Evolutionary conservation across 2,888 invertebrate species (phyloP), one percentile per base, ranked within the genome.

Genomic region (Corbicula japonica): DNA sequence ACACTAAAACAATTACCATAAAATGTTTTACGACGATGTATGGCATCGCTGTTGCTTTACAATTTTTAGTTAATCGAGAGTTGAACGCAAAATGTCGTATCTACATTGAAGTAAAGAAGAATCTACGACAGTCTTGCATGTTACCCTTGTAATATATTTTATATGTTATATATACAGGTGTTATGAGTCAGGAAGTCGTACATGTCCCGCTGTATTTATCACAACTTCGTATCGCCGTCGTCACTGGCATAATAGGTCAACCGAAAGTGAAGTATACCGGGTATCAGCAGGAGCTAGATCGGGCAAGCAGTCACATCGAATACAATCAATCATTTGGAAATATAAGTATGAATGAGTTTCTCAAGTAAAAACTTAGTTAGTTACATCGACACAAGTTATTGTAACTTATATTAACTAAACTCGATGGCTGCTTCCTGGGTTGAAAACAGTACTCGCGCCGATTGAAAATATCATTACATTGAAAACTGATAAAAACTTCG

Each of bases 191-290:
- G 0, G 78, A 78, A 0, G 76, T 80, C 21, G 52, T 75, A 8
- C 56, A 74, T 0, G 83, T 87, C 0, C 87, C 87, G 0, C 69
- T 85, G 5, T 87, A 86, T 41, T 71, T 87, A 28, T 75, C 81
- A 0, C 80, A 86, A 26, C 62, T 87, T 5, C 65, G 80, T 15
- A 41, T 87, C 15, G 73, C 84, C 0, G 35, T 83, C 10, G 70
- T 84, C 0, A 85, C 72, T 0, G 84, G 84, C 12, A 79, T 86
- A 5, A 71, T 82, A 56, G 76, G 62, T n/a, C 76, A 76, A 26
- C 18, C 77, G 0, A 18, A 44, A 1, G 73, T 63, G n/a, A 68
- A 76, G 10, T 87, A 81, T 80, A 38, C 69, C 8, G 44, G 48
- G 10, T 71, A 56, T 28, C 52, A 44, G 21, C 32, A 46, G 8